Conservation (phyloP, 2,113 vertebrate genomes). For the Sebastes schlegelii region DNA sequence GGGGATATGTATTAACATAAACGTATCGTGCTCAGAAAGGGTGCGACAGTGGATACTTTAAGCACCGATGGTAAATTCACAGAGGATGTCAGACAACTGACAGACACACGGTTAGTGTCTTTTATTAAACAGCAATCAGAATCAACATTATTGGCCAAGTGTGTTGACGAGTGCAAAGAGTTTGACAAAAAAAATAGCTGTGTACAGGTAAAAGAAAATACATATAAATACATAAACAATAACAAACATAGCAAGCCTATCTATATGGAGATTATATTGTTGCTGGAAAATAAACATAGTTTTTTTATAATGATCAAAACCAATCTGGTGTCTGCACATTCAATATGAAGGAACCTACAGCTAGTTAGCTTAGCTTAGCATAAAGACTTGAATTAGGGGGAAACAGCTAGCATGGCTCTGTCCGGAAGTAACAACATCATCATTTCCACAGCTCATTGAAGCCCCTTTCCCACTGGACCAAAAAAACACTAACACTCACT, state of each 20-base stretch:
- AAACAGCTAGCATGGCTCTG: background rate
- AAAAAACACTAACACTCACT: too few species aligned
- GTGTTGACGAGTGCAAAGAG: background rate
- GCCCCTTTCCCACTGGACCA: too few species aligned
- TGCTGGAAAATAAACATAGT: background rate
- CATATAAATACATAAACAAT: background rate
- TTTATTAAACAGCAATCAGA: conserved; percentile 12
- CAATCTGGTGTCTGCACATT: too few species aligned
- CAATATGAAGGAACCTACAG: too few species aligned
- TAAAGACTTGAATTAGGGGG: too few species aligned
- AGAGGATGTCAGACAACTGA: conserved; percentile 23
- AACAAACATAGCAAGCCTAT: background rate
- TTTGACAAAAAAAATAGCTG: background rate
- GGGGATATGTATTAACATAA: conserved; percentile 70
- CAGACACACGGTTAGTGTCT: conserved; percentile 8
- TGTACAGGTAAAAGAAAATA: background rate
- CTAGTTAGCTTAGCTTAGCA: too few species aligned
- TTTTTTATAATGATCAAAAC: too few species aligned
- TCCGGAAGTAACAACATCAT: background rate
- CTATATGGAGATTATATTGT: background rate
- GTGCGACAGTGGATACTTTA: conserved; percentile 54
- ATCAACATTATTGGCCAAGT: background rate
- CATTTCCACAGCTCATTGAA: background rate
- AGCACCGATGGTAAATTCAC: conserved; percentile 37
- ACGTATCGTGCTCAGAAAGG: conserved; percentile 42